Percentiles rank a stretch among this genome's conserved stretches.
phyloP scores from a whole-genome alignment of 1,140 invertebrate species.

The Bombus soroeensis region DNA sequence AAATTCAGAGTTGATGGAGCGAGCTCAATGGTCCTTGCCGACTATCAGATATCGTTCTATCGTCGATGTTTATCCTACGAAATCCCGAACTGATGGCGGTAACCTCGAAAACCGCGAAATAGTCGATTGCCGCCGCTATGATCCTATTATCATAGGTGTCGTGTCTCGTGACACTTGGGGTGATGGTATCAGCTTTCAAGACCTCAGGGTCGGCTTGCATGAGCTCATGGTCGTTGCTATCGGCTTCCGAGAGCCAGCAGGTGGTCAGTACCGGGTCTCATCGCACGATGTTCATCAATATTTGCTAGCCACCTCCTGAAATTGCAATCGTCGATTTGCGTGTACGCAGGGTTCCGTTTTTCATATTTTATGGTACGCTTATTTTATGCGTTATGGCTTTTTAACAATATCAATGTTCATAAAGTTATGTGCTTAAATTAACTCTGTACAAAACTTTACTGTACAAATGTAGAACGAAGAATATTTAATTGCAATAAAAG shows the following conservation, averaged over 20 bases:
- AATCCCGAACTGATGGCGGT: not conserved
- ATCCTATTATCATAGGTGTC: not conserved
- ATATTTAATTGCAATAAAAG: too few species aligned
- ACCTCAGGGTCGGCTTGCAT: constrained; percentile 9
- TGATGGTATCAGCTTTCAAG: constrained; percentile 17
- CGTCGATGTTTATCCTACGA: not conserved
- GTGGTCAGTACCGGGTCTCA: not conserved
- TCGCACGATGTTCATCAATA: not conserved
- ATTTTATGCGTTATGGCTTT: not conserved
- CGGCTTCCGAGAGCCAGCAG: constrained; percentile 9
- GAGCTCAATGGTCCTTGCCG: not conserved
- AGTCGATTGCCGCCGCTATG: not conserved
- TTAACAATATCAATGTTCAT: too few species aligned
- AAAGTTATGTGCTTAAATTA: too few species aligned
- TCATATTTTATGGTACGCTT: not conserved
- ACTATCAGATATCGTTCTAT: not conserved
- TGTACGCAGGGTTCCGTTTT: not conserved
- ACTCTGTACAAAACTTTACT: too few species aligned
- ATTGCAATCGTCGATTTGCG: not conserved
- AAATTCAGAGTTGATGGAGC: not conserved
- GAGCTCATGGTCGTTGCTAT: constrained; percentile 5
- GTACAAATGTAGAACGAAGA: too few species aligned
- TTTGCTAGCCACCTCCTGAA: not conserved
- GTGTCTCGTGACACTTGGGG: constrained; percentile 1
- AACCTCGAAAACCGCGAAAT: not conserved